Evolutionary conservation across 2,113 vertebrate genomes (phyloP), one percentile per base, ranked within the genome.

Genomic region (Colaptes auratus): DNA sequence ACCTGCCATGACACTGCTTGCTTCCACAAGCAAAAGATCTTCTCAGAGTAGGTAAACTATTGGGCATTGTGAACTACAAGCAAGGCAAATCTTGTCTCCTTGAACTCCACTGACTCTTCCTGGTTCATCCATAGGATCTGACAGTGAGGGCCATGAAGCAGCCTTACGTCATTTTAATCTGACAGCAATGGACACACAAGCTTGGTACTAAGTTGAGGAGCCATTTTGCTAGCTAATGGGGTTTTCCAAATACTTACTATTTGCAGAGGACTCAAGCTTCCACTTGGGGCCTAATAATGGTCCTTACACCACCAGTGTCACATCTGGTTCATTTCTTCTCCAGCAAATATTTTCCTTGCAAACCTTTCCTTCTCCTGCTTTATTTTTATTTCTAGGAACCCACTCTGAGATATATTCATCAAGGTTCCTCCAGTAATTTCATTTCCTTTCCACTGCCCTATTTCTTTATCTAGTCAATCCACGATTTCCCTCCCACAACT

Each of bases 231-330:
- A 65, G 20, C 60, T 91, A 65, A 65, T 24, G 19, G 12, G 2
- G 48, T 83, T 95, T 83, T 44, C 33, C 53, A 80, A 80, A 52
- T 90, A 86, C n/a, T 76, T 82, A 50, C 50, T 52, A 24, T 52
- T 25, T 52, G 55, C 35, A 66, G 44, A 86, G 3, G 33, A 73
- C 10, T 61, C 50, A 48, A 58, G 48, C 72, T 88, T 72, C 24
- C 35, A 64, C 19, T n/a, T 36, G 16, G 44, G 16, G 36, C 60
- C 70, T 78, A 78, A 50, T 75, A 82, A 89, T 20, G 16, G 30
- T 33, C 39, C 39, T 80, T 31, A 48, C 11, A 89, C 4, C 48
- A 84, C 13, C 16, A 50, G 17, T 13, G 15, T 15, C 55, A 59
- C 33, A 82, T 72, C 48, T 31, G 42, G 15, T 33, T 78, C 3